Base-by-base conservation (phyloP, 2,113 vertebrate genomes). In the Spermophilus dauricus region DNA sequence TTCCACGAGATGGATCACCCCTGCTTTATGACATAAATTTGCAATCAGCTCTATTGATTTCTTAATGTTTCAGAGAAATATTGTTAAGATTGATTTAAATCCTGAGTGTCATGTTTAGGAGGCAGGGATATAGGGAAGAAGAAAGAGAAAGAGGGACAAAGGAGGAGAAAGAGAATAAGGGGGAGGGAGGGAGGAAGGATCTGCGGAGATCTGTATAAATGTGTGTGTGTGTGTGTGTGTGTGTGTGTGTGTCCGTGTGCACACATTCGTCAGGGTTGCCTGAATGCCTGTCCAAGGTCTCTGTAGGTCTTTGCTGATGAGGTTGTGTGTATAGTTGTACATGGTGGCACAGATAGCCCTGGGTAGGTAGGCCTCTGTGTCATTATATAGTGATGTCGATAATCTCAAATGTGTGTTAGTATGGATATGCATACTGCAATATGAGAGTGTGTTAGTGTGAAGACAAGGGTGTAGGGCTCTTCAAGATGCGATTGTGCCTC, bases 41-140 rank as follows among this genome's bases (percentile, higher is more conserved):
- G 98, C 98, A 98, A 97, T 98, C 99, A 97, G 94, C 93, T 96
- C 96, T 97, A 99, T 99, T 97, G 98, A 99, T 99, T 98, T 97
- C 98, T 97, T 98, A 98, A 98, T 97, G 97, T 98, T 98, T 98
- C 97, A 98, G 98, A 98, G 98, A 97, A 98, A 98, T 98, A 98
- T 97, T 96, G 97, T 98, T 98, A 98, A 97, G 98, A 98, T 97
- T 94, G 98, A 98, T 98, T 98, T 97, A 94, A 80, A 97, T 5
- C 95, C 90, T 61, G 70, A 95, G 73, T 96, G 56, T 8, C 0
- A 4, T 88, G 8, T 87, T 65, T 63, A 16, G 56, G 78, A 48
- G 30, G 32, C 8, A 2, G 20, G 56, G 20, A 14, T 30, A 67
- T 1, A 51, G 13, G 51, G 30, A 12, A 63, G 65, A 56, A 80